These are phyloP conservation scores for Herminia tarsipennalis DNA, from an alignment of 2,888 invertebrate genomes.

Conservation along the genomic window DNA sequence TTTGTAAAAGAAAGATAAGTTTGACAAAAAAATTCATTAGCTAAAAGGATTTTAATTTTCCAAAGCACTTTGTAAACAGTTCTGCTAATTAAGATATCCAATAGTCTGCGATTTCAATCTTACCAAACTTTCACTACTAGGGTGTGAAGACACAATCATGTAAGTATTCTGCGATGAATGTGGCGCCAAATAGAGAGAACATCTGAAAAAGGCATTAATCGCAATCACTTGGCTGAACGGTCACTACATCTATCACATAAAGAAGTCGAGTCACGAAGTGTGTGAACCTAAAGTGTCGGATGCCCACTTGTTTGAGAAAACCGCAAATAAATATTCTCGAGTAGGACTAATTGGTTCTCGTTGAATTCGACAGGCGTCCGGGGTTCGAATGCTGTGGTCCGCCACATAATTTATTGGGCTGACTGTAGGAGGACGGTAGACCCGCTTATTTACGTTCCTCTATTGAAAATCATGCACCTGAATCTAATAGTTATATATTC, in stretches of 20 bases:
- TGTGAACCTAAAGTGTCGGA: conserved; percentile 61
- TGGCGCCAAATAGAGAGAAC: conserved; percentile 38
- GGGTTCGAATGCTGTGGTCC: conserved; percentile 64
- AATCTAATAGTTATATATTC: conserved; percentile 45
- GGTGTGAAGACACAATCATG: conserved; percentile 27
- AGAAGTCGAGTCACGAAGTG: conserved; percentile 65
- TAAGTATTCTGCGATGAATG: conserved; percentile 29
- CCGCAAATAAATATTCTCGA: conserved; percentile 82
- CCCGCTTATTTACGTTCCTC: conserved; percentile 51
- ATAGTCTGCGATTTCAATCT: conserved; percentile 1
- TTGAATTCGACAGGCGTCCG: conserved; percentile 78
- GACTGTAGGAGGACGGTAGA: conserved; percentile 55
- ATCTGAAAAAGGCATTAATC: conserved; percentile 45
- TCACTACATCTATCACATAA: conserved; percentile 52
- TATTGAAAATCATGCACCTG: conserved; percentile 49
- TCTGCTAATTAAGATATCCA: conserved; percentile 1
- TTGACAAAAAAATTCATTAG: no score
- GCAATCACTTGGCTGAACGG: conserved; percentile 46
- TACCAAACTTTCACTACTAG: conserved; percentile 18
- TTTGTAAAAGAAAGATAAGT: no score
- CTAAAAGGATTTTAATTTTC: no score
- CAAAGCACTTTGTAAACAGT: no score
- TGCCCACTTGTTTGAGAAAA: conserved; percentile 73
- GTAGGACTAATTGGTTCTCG: conserved; percentile 82
- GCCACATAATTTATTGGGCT: conserved; percentile 80